A percentile compares a stretch with the other conserved stretches of the same genome.
Conservation (phyloP, 2,888 invertebrate species). For the Teinopalpus imperialis region DNA sequence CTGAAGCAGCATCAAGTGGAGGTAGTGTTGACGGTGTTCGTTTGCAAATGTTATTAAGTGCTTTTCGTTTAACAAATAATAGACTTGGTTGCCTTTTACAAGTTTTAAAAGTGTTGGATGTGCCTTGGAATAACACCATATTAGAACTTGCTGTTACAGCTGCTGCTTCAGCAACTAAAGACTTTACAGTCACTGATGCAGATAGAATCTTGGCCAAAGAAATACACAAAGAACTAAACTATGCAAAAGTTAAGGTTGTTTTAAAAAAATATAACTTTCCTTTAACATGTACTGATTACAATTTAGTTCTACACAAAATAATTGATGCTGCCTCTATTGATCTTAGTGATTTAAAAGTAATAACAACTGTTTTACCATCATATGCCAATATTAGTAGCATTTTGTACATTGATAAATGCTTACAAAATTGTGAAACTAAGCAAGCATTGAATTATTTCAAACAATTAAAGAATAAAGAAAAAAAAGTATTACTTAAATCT, state of each 20-base stretch:
- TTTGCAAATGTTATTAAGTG: conserved; percentile 58
- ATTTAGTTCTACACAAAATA: conserved; percentile 63
- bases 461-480: conserved; percentile 48
- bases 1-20: conserved; percentile 64
- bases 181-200: conserved; percentile 61
- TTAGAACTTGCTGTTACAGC: conserved; percentile 55
- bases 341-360: conserved; percentile 59
- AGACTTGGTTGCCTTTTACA: conserved; percentile 67
- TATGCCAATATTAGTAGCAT: conserved; percentile 56
- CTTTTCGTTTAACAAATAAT: conserved; percentile 57
- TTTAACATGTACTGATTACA: conserved; percentile 61
- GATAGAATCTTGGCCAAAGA: conserved; percentile 60
- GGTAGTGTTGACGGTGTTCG: conserved; percentile 65
- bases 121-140: conserved; percentile 64
- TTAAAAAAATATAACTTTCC: conserved; percentile 74
- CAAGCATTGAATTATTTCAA: conserved; percentile 61
- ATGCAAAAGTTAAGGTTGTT: conserved; percentile 69
- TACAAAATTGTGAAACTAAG: conserved; percentile 61
- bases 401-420: conserved; percentile 64
- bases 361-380: conserved; percentile 54
- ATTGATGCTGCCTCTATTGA: conserved; percentile 51
- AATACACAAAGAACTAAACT: conserved; percentile 67
- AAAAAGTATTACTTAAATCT: conserved; percentile 54
- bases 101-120: conserved; percentile 69
- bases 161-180: conserved; percentile 55